Percentiles rank a stretch among this genome's conserved stretches.
These are phyloP conservation scores for Trachymyrmex septentrionalis DNA, from an alignment of 1,140 invertebrate species.

Conservation along the genomic window DNA sequence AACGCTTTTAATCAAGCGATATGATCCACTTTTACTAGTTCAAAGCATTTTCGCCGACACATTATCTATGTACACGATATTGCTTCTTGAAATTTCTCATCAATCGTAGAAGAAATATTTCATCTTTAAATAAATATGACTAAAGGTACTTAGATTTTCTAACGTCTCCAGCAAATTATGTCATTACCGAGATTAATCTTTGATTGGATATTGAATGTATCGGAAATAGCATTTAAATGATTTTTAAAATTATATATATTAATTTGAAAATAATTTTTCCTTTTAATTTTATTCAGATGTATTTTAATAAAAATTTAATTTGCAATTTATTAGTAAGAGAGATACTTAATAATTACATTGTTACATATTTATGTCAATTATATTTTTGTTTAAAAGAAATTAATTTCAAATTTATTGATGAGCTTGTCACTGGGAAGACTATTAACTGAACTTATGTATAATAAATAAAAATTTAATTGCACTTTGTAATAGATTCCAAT, in stretches of 20 bases:
- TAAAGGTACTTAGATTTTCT: slow-evolving; percentile 22
- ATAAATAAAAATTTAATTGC: not conserved
- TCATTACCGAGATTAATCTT: slow-evolving; percentile 12
- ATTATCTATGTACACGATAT: slow-evolving; percentile 29
- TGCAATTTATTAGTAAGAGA: not conserved
- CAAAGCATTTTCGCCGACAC: slow-evolving; percentile 5
- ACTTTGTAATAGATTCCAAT: not conserved
- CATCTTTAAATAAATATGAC: slow-evolving; percentile 40
- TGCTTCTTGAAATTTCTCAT: not conserved
- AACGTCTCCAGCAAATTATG: slow-evolving; percentile 11
- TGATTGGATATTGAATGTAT: not conserved
- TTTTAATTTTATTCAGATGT: not conserved
- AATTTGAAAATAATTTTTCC: not conserved
- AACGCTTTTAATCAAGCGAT: slow-evolving; percentile 6
- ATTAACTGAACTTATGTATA: not conserved
- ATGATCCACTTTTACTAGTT: slow-evolving; percentile 2
- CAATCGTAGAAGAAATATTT: not conserved
- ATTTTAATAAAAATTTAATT: slow-evolving; percentile 24
- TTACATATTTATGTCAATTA: not conserved
- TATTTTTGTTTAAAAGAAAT: not conserved
- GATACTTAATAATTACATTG: not conserved
- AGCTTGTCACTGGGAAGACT: not conserved
- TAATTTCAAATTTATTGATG: not conserved
- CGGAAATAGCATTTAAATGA: not conserved
- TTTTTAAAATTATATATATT: not conserved